phyloP scores from a whole-genome alignment of 30 jellyfish, hydroid and myxozoan genomes.

The Mastigias papua region DNA sequence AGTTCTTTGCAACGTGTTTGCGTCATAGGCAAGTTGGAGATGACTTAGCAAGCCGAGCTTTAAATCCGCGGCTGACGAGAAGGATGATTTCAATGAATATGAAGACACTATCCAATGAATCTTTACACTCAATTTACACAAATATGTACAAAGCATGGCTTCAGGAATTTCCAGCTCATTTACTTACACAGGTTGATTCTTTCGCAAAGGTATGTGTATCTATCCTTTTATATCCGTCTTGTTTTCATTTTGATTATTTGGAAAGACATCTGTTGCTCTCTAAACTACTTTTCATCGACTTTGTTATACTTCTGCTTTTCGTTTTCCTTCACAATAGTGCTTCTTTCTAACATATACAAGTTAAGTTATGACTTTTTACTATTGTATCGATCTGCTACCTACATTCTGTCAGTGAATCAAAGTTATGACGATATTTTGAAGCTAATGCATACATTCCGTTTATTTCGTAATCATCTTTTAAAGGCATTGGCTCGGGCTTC shows the following conservation, averaged over 20 bases:
- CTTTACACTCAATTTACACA: slow-evolving; percentile 63
- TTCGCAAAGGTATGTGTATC: slow-evolving; percentile 65
- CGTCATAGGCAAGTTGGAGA: slow-evolving; percentile 28
- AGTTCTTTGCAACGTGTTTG: slow-evolving; percentile 68
- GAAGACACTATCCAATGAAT: slow-evolving; percentile 27
- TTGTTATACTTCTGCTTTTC: no score
- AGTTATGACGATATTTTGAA: not conserved
- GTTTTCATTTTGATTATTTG: not conserved
- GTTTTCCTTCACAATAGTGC: no score
- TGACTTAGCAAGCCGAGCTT: not conserved
- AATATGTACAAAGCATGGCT: slow-evolving; percentile 79
- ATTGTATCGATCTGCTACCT: no score
- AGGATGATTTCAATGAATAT: slow-evolving; percentile 48
- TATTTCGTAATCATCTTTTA: not conserved
- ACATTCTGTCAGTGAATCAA: no score
- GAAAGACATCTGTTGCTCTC: not conserved
- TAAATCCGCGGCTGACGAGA: slow-evolving; percentile 52
- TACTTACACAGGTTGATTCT: slow-evolving; percentile 69
- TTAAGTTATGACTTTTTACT: no score
- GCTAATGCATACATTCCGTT: no score
- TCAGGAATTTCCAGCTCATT: slow-evolving; percentile 73
- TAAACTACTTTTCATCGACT: not conserved
- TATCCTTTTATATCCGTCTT: not conserved
- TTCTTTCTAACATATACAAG: no score
- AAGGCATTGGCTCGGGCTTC: slow-evolving; percentile 73